A percentile compares a stretch with the other conserved stretches of the same genome.
phyloP scores from a whole-genome alignment of 2,888 invertebrate species.

The Lampropteryx suffumata region DNA sequence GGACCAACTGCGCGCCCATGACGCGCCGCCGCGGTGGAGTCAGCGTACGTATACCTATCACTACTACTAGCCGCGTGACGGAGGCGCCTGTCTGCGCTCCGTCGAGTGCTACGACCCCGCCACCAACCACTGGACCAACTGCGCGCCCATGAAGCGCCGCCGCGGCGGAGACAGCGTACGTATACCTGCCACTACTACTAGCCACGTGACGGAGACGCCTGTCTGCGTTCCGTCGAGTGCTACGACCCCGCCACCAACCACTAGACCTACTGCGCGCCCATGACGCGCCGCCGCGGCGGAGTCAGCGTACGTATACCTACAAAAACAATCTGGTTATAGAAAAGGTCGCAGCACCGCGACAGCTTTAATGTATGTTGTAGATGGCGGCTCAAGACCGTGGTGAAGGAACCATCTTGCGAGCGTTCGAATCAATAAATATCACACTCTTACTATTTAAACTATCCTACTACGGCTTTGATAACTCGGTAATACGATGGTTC shows the following conservation, averaged over 20 bases:
- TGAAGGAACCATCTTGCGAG: no score
- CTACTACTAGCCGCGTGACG: no score
- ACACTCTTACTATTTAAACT: no score
- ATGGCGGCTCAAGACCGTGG: no score
- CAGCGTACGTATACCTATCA: conserved; percentile 84
- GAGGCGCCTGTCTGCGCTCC: conserved; percentile 93
- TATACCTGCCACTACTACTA: no score
- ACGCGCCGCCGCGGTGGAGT: conserved; percentile 93
- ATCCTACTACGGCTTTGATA: no score
- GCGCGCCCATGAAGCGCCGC: conserved; percentile 93
- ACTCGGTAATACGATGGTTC: no score
- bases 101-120: conserved; percentile 93
- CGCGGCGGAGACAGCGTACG: conserved; percentile 94
- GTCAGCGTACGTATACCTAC: conserved; percentile 86
- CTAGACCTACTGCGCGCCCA: conserved; percentile 93
- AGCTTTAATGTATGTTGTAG: no score
- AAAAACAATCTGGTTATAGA: no score
- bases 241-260: conserved; percentile 88
- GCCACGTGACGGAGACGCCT: conserved; percentile 94
- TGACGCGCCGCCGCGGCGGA: conserved; percentile 93
- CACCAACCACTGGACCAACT: conserved; percentile 89
- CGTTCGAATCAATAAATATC: no score
- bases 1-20: conserved; percentile 95
- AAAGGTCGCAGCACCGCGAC: no score
- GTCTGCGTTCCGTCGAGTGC: conserved; percentile 94